Evolutionary conservation across 2,113 vertebrate genomes (phyloP).

Genomic region (Rafetus swinhoei): DNA sequence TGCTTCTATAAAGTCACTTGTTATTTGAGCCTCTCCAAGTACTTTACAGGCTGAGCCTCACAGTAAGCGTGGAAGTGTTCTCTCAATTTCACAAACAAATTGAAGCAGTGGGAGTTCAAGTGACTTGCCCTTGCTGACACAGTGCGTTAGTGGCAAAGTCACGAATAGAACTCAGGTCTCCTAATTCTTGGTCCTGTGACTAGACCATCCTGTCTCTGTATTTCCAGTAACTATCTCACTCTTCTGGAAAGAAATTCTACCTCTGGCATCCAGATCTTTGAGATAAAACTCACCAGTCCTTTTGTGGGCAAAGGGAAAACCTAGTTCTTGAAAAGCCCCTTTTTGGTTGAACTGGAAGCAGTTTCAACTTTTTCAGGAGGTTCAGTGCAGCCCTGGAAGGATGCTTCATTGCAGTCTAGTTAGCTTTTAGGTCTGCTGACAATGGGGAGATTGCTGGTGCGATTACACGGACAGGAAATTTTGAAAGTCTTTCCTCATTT

Average conservation of each 20-base stretch:
- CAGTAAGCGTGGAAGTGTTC: neutral
- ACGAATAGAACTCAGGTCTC: neutral
- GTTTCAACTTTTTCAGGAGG: neutral
- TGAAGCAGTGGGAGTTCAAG: neutral
- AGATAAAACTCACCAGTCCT: neutral
- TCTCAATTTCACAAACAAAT: neutral
- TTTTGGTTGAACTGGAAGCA: neutral
- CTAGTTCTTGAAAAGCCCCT: neutral
- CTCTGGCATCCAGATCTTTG: neutral
- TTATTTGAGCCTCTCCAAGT: neutral
- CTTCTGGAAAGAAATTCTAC: neutral
- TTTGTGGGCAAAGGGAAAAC: neutral
- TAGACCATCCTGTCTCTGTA: neutral
- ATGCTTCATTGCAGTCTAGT: neutral
- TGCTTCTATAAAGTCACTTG: neutral
- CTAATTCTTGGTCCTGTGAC: neutral
- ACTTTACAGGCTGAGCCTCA: neutral
- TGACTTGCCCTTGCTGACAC: neutral
- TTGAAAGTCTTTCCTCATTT: neutral
- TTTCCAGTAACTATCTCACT: neutral
- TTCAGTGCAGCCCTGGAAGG: neutral
- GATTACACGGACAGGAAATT: neutral
- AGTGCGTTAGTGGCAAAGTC: neutral
- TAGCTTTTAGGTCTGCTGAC: neutral
- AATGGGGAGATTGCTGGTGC: neutral